phyloP scores from a whole-genome alignment of 2,888 invertebrate species.

The Aphidius colemani region DNA sequence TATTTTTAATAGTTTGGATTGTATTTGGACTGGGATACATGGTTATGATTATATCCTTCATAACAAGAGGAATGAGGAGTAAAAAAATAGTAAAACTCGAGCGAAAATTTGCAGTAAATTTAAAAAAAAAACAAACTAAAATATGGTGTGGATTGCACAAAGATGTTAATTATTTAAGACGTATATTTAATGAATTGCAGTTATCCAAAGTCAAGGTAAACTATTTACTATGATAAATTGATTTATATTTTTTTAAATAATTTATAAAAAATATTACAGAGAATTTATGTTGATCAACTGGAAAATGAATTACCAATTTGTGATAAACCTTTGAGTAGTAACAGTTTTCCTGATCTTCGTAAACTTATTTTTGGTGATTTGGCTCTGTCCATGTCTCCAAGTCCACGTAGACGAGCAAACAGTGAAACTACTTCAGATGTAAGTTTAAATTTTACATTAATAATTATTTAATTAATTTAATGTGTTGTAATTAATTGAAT shows the following conservation, averaged over 20 bases:
- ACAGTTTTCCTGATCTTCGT: slow-evolving; percentile 76
- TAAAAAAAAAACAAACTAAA: slow-evolving; percentile 78
- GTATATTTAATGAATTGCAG: slow-evolving; percentile 80
- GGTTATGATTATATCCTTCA: slow-evolving; percentile 86
- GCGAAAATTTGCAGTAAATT: slow-evolving; percentile 75
- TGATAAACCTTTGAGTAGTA: slow-evolving; percentile 62
- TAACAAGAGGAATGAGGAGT: slow-evolving; percentile 76
- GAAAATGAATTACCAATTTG: slow-evolving; percentile 47
- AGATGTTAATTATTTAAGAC: slow-evolving; percentile 74
- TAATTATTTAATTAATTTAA: too few relatives aligned
- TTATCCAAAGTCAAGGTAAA: slow-evolving; percentile 79
- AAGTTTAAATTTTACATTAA: slow-evolving; percentile 21
- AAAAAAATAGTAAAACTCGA: slow-evolving; percentile 76
- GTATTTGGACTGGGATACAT: slow-evolving; percentile 90
- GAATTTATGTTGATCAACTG: slow-evolving; percentile 70
- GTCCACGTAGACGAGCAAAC: slow-evolving; percentile 54
- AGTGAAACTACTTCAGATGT: slow-evolving; percentile 55
- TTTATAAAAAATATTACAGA: slow-evolving; percentile 62
- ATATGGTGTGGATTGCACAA: slow-evolving; percentile 77
- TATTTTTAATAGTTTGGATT: slow-evolving; percentile 84
- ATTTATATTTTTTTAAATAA: neutral
- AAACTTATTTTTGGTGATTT: slow-evolving; percentile 56
- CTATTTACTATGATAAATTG: too few relatives aligned
- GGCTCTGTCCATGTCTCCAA: slow-evolving; percentile 40
- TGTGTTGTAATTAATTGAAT: too few relatives aligned